Evolutionary conservation across 2,797 vertebrate species (phyloP).

Genomic region (Columba guinea): DNA sequence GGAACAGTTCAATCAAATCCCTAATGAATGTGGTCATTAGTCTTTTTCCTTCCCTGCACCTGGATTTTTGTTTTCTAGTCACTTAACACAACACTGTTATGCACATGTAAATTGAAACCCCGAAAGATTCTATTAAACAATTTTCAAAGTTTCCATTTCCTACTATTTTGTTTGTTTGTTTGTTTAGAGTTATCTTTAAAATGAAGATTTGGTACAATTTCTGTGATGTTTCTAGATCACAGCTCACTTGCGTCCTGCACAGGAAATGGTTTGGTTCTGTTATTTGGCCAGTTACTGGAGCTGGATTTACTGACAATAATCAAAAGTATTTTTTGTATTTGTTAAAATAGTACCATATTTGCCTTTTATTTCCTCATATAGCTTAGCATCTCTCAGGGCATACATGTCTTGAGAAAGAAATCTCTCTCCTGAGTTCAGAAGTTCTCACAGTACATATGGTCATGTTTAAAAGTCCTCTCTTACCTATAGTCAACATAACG

Average conservation of each 20-base stretch:
- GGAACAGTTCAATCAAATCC: background rate
- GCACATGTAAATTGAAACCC: background rate
- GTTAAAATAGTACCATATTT: background rate
- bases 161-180: background rate
- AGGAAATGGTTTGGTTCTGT: background rate
- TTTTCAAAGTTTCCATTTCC: background rate
- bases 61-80: background rate
- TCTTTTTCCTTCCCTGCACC: background rate
- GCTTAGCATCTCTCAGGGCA: background rate
- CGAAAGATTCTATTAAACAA: background rate
- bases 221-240: background rate
- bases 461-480: background rate
- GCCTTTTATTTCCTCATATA: background rate
- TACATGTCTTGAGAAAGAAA: background rate
- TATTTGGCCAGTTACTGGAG: background rate
- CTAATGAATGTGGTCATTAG: background rate
- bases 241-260: background rate
- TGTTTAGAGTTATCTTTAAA: background rate
- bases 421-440: background rate
- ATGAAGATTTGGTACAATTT: background rate
- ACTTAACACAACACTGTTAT: background rate
- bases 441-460: background rate
- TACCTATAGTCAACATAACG: background rate
- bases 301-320: background rate
- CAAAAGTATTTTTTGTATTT: background rate